Evolutionary conservation across 2,797 vertebrate genomes (phyloP).

Genomic region (Anabas testudineus): DNA sequence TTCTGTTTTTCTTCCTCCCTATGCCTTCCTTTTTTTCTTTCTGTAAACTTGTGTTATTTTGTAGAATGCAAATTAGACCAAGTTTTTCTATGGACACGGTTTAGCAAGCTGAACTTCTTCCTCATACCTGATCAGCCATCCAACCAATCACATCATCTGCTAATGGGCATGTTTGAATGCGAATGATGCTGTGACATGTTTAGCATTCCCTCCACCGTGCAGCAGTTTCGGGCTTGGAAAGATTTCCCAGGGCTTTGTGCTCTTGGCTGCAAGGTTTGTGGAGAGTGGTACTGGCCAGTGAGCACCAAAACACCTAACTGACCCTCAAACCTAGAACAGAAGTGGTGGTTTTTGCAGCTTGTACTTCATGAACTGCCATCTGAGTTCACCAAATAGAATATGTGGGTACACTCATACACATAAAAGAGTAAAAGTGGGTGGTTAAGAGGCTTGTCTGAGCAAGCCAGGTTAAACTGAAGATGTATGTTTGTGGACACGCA

Average conservation of each 20-base stretch:
- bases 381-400: not conserved
- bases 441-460: constrained; percentile 44
- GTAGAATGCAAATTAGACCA: constrained; percentile 52
- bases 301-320: constrained; percentile 19
- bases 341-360: no score
- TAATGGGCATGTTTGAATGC: constrained; percentile 72
- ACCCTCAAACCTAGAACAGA: constrained; percentile 19
- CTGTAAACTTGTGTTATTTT: constrained; percentile 33
- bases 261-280: constrained; percentile 27
- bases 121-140: constrained; percentile 71
- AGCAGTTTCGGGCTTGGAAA: constrained; percentile 33
- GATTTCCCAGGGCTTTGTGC: constrained; percentile 63
- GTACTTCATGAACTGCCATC: no score
- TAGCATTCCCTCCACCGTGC: constrained; percentile 69
- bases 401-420: not conserved
- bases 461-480: constrained; percentile 33
- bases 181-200: constrained; percentile 72
- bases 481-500: constrained; percentile 16
- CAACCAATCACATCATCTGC: constrained; percentile 56
- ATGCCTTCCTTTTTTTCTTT: constrained; percentile 22
- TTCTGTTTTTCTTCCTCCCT: not conserved
- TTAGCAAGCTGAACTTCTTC: constrained; percentile 59
- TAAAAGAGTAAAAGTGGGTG: not conserved
- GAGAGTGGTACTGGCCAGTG: constrained; percentile 5
- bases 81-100: constrained; percentile 27